Evolutionary conservation across 2,888 invertebrate genomes (phyloP).

Genomic region (Drosophila colorata): DNA sequence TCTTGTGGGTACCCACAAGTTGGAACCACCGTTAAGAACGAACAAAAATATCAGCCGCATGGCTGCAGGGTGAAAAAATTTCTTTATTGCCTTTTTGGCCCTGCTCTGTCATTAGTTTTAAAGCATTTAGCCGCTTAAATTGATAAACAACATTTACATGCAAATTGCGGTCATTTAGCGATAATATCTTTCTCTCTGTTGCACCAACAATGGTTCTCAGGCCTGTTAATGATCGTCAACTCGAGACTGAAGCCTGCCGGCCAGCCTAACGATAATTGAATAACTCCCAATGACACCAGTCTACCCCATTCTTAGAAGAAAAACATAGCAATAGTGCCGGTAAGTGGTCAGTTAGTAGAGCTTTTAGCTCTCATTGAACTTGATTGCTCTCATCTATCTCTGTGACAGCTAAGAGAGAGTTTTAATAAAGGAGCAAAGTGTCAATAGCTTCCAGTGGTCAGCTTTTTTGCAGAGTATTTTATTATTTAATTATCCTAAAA

Average conservation of each 20-base stretch:
- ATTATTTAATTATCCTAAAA: no score
- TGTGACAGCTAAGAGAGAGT: not conserved
- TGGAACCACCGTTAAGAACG: conserved; percentile 56
- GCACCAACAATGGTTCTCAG: conserved; percentile 49
- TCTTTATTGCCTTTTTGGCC: conserved; percentile 71
- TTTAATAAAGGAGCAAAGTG: conserved; percentile 5
- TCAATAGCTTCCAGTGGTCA: no score
- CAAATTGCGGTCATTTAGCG: conserved; percentile 76
- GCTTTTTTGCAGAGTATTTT: no score
- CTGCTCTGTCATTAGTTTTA: conserved; percentile 74
- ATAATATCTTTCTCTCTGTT: conserved; percentile 58
- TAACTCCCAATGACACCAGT: conserved; percentile 40
- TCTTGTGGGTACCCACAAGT: conserved; percentile 12
- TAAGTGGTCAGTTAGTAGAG: conserved; percentile 27
- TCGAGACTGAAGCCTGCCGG: conserved; percentile 5
- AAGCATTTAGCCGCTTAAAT: conserved; percentile 78
- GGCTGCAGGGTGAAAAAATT: conserved; percentile 72
- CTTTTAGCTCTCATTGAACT: conserved; percentile 28
- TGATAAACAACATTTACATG: conserved; percentile 79
- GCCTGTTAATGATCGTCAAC: conserved; percentile 60
- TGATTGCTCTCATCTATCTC: conserved; percentile 14
- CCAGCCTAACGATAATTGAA: conserved; percentile 59
- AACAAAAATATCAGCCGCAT: conserved; percentile 17
- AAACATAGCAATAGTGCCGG: conserved; percentile 10
- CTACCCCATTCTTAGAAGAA: conserved; percentile 28